Evolutionary conservation across 1,140 invertebrate genomes (phyloP), one percentile per base, ranked within the genome.

Genomic region (Euborellia annulipes): DNA sequence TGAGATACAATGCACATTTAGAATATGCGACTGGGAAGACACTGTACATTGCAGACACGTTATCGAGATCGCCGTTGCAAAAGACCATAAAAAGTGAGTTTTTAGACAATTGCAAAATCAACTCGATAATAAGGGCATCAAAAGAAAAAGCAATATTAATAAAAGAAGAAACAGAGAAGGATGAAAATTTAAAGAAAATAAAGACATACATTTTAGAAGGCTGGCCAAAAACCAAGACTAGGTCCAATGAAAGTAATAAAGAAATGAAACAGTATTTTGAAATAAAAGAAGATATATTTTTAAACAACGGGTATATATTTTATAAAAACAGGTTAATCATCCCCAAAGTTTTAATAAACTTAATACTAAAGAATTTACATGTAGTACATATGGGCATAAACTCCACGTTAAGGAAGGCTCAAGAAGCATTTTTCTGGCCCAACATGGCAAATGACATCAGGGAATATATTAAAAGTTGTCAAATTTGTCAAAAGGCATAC

Each of bases 1-100:
- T 62, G 36, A 37, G 53, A 49, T 70, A 65, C 52, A 47, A 55
- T 32, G 55, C 58, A 38, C 42, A 48, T 2, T 36, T 57, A 16
- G 21, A 32, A 3, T 62, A 57, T 44, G 47, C 14, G 9, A 16
- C 41, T 14, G 41, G 41, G 17, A 19, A 17, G 22, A 16, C 17
- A 11, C 17, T 42, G 17, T 20, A 14, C 14, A 20, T 42, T 19
- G 16, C 41, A 42, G 41, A 42, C 22, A 42, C 41, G 16, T 42
- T 42, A 23, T 42, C 41, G 17, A 17, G 41, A 7, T 8, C 41
- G 22, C 41, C 14, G 21, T 17, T 14, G 14, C 41, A 42, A 20
- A 19, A 3, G 41, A 42, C n/a, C 41, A 19, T 7, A 16, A 42
- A n/a, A 14, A 19, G 6, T 42, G 17, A 8, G 14, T 14, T 23